Evolutionary conservation across 2,797 vertebrate species (phyloP).

Genomic region (Monodelphis domestica): DNA sequence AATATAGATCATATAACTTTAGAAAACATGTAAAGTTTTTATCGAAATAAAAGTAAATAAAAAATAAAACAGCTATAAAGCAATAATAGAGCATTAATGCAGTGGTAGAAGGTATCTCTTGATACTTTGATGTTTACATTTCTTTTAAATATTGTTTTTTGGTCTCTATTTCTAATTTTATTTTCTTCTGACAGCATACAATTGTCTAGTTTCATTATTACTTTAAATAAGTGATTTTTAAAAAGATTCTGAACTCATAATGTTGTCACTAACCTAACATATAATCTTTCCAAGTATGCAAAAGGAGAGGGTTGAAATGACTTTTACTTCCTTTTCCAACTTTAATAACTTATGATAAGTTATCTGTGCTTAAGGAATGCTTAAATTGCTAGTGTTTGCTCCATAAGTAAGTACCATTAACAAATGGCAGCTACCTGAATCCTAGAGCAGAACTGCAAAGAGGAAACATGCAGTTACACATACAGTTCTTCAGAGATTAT

Average conservation of each 20-base stretch:
- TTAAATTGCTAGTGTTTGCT: background rate
- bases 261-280: background rate
- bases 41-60: no score
- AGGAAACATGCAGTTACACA: background rate
- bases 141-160: background rate
- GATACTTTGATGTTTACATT: background rate
- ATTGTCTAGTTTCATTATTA: background rate
- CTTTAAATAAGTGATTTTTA: background rate
- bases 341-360: background rate
- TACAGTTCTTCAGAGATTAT: background rate
- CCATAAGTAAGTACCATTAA: background rate
- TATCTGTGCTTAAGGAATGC: background rate
- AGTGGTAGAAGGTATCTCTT: background rate
- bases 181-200: background rate
- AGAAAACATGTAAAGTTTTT: no score
- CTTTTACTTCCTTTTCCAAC: background rate
- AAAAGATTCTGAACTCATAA: background rate
- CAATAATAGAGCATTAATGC: background rate
- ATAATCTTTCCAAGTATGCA: background rate
- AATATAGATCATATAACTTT: no score
- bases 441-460: background rate
- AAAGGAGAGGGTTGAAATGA: background rate
- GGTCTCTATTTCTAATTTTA: background rate
- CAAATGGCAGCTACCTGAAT: background rate
- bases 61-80: background rate